Conservation (phyloP, 1,140 invertebrate species). For the Catajapyx aquilonaris region DNA sequence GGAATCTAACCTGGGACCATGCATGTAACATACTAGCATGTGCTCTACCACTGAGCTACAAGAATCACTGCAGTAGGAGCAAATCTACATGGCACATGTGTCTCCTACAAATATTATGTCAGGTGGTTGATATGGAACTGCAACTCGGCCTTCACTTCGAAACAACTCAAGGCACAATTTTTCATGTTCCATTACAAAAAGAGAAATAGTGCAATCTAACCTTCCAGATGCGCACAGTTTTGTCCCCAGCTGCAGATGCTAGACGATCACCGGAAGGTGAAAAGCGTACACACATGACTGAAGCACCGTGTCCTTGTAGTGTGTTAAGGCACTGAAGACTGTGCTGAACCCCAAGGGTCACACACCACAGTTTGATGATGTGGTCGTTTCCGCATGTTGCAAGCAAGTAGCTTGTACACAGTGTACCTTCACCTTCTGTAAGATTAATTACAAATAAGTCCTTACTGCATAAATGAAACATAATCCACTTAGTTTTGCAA, state of each 20-base stretch:
- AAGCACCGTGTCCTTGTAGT: slow-evolving; percentile 21
- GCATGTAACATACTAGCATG: too few species aligned
- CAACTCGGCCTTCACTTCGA: background rate
- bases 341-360: slow-evolving; percentile 21
- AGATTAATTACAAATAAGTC: too few species aligned
- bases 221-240: slow-evolving; percentile 45
- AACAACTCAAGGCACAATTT: background rate
- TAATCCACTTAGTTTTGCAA: too few species aligned
- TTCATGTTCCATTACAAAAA: background rate
- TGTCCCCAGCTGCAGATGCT: slow-evolving; percentile 43
- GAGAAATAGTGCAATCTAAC: slow-evolving; percentile 17
- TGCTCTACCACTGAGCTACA: too few species aligned
- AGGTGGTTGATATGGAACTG: background rate
- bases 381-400: slow-evolving; percentile 50
- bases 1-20: too few species aligned
- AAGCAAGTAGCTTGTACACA: slow-evolving; percentile 25
- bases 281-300: slow-evolving; percentile 39
- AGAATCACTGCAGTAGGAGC: too few species aligned
- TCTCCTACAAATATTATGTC: background rate
- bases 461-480: too few species aligned
- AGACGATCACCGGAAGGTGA: slow-evolving; percentile 32
- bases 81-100: too few species aligned
- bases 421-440: slow-evolving; percentile 2
- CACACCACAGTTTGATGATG: slow-evolving; percentile 47
- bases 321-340: slow-evolving; percentile 13